phyloP scores from a whole-genome alignment of 2,797 vertebrate species.

The Acanthurus tractus region DNA sequence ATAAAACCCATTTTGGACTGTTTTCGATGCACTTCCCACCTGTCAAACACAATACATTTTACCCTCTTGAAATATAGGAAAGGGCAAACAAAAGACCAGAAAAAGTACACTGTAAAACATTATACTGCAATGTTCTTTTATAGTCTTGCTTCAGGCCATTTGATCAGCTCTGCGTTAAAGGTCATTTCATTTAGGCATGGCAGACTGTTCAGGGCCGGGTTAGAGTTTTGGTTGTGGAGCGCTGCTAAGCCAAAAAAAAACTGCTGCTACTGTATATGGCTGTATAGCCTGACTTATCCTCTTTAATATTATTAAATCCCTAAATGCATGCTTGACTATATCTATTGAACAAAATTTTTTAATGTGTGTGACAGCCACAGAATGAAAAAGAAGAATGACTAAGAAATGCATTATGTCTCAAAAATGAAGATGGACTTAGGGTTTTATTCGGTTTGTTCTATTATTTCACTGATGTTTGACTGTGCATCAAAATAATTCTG shows the following conservation, averaged over 20 bases:
- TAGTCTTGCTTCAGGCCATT: conserved; percentile 76
- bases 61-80: conserved; percentile 63
- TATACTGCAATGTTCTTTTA: conserved; percentile 77
- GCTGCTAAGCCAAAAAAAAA: conserved; percentile 65
- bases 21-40: conserved; percentile 48
- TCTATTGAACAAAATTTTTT: neutral
- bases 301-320: conserved; percentile 41
- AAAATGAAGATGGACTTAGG: conserved; percentile 58
- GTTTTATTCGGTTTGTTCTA: conserved; percentile 66
- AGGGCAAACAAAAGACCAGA: conserved; percentile 75
- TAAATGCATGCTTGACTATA: conserved; percentile 10
- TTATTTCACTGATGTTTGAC: conserved; percentile 64
- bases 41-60: conserved; percentile 65
- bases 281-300: conserved; percentile 39
- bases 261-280: conserved; percentile 55
- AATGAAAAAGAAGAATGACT: conserved; percentile 8
- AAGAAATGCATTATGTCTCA: conserved; percentile 33
- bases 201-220: conserved; percentile 58
- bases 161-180: conserved; percentile 82
- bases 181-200: conserved; percentile 80
- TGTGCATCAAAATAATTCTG: conserved; percentile 63
- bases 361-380: conserved; percentile 16
- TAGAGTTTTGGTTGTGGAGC: conserved; percentile 42
- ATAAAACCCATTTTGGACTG: conserved; percentile 51
- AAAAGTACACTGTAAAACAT: conserved; percentile 78